These are phyloP conservation scores for Neodiprion virginianus DNA, from an alignment of 1,140 invertebrate species.

Conservation along the genomic window DNA sequence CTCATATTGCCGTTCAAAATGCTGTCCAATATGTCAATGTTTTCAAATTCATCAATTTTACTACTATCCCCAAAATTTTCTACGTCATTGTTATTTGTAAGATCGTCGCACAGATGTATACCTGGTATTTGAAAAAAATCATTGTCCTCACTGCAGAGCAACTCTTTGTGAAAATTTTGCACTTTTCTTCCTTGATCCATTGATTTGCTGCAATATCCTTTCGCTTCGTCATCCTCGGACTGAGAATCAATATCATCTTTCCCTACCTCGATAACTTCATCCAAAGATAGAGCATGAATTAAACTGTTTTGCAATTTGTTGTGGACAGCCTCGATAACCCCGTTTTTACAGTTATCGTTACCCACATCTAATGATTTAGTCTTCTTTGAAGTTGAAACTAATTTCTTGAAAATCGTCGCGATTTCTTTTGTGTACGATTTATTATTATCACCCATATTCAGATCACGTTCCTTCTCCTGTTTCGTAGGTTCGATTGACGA, in stretches of 20 bases:
- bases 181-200: neutral
- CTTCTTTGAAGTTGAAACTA: neutral
- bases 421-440: neutral
- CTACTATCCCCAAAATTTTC: neutral
- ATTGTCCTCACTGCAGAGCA: neutral
- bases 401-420: neutral
- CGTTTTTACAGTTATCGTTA: neutral
- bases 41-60: conserved; percentile 33
- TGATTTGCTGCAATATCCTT: neutral
- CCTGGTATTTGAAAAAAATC: neutral
- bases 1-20: conserved; percentile 32
- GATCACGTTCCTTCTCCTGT: no score
- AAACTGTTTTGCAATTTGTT: neutral
- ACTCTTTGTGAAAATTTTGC: no score
- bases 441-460: no score
- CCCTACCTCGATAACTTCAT: neutral
- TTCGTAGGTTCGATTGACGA: neutral
- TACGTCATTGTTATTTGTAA: neutral
- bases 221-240: neutral
- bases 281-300: neutral
- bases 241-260: neutral
- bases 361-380: neutral
- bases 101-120: neutral
- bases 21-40: conserved; percentile 33
- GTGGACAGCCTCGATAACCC: neutral